Evolutionary conservation across 2,888 invertebrate genomes (phyloP).

Genomic region (Pachycephus smyrnensis): DNA sequence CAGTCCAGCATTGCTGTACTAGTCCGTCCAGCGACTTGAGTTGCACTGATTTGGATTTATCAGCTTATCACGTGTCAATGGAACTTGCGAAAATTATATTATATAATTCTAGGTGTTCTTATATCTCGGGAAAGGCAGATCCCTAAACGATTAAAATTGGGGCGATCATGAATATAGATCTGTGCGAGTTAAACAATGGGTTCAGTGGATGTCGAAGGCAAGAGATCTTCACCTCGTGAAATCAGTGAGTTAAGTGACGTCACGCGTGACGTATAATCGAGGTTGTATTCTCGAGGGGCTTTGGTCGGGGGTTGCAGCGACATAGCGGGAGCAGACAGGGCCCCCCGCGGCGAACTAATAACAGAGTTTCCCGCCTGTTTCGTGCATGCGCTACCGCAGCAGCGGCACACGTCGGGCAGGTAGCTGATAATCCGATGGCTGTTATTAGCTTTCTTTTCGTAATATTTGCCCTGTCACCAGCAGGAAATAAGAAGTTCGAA

Average conservation of each 20-base stretch:
- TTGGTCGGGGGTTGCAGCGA: background rate
- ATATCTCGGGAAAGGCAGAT: background rate
- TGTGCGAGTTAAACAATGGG: background rate
- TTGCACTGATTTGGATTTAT: too few relatives aligned
- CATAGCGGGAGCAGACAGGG: constrained; percentile 19
- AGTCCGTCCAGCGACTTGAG: background rate
- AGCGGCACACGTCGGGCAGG: constrained; percentile 42
- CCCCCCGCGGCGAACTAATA: constrained; percentile 63
- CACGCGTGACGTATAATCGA: background rate
- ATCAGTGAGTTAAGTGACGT: background rate
- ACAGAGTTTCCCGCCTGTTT: constrained; percentile 54
- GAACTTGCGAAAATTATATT: background rate
- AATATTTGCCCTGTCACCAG: constrained; percentile 64
- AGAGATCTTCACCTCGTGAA: background rate
- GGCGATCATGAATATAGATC: background rate
- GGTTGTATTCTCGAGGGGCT: background rate
- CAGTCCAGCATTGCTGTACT: background rate
- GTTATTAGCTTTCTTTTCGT: constrained; percentile 64
- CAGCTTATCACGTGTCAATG: background rate
- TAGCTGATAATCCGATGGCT: constrained; percentile 45
- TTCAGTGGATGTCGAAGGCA: background rate
- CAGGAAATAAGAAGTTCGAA: constrained; percentile 59
- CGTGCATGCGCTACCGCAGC: constrained; percentile 33
- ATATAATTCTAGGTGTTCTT: background rate
- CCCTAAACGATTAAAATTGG: background rate